phyloP scores from a whole-genome alignment of 2,113 vertebrate species.

The Trogon surrucura region DNA sequence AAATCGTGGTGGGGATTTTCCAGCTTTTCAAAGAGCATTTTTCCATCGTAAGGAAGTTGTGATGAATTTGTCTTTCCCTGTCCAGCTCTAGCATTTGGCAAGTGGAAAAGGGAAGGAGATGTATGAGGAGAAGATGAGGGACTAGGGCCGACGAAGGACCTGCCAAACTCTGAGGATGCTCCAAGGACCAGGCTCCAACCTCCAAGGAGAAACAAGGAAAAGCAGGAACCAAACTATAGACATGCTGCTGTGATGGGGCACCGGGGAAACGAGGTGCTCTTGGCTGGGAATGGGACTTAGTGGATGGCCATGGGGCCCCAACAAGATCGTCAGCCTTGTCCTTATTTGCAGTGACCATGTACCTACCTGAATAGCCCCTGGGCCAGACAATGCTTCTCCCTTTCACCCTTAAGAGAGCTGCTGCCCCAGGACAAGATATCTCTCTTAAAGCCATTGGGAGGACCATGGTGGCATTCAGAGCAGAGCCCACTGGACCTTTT shows the following conservation, averaged over 20 bases:
- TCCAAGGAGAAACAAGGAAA: not conserved
- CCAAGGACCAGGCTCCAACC: not conserved
- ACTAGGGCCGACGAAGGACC: not conserved
- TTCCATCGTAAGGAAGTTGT: fast-evolving
- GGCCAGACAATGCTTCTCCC: not conserved
- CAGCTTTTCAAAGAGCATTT: not conserved
- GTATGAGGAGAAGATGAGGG: not conserved
- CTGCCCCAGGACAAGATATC: not conserved
- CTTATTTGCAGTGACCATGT: not conserved
- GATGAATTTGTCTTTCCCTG: not conserved
- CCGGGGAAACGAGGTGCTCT: not conserved
- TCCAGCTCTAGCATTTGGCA: not conserved
- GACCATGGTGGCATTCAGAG: not conserved
- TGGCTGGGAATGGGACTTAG: not conserved
- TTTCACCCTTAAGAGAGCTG: not conserved
- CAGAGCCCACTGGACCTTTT: not conserved
- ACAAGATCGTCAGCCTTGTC: not conserved
- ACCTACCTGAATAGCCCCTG: not conserved
- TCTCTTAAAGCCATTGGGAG: not conserved
- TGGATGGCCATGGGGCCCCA: not conserved
- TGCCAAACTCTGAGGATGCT: not conserved
- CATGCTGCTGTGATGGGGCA: not conserved
- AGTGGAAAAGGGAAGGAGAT: not conserved
- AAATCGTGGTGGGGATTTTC: not conserved
- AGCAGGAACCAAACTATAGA: not conserved